Conservation (phyloP, 2,888 invertebrate genomes). For the Spilosoma lubricipeda region DNA sequence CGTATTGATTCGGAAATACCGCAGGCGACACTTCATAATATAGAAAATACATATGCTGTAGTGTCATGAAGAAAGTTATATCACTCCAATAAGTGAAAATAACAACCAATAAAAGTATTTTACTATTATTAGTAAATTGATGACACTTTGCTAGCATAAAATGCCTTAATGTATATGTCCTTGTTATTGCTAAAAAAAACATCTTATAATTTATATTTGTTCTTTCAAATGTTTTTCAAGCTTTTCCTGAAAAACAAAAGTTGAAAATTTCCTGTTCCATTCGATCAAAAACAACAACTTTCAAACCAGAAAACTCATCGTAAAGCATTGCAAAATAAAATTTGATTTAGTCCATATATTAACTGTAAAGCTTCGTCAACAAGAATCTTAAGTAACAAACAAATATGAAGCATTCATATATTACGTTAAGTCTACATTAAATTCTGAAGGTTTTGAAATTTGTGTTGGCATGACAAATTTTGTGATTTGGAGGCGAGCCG, state of each 20-base stretch:
- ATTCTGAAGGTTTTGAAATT: slow-evolving; percentile 46
- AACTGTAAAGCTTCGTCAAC: neutral
- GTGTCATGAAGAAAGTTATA: too few species aligned
- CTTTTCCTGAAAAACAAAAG: slow-evolving; percentile 45
- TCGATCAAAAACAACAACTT: slow-evolving; percentile 3
- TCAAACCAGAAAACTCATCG: slow-evolving; percentile 10
- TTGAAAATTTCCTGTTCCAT: slow-evolving; percentile 39
- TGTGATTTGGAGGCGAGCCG: slow-evolving; percentile 24
- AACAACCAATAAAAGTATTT: too few species aligned
- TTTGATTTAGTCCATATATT: slow-evolving; percentile 8
- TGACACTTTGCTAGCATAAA: too few species aligned
- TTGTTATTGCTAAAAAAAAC: neutral
- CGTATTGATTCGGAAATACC: too few species aligned
- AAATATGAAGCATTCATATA: slow-evolving; percentile 14
- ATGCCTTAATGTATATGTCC: too few species aligned
- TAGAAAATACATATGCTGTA: too few species aligned
- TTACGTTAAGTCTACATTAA: slow-evolving; percentile 24
- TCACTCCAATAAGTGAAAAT: too few species aligned
- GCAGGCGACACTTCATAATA: too few species aligned
- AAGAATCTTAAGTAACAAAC: slow-evolving; percentile 10
- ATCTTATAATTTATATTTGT: neutral
- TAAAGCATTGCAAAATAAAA: slow-evolving; percentile 4
- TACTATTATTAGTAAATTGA: too few species aligned
- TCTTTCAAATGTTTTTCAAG: neutral
- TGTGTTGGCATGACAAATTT: slow-evolving; percentile 50